Percentiles rank a stretch among this genome's conserved stretches.
Conservation (phyloP, 2,113 vertebrate species). For the Egretta garzetta region DNA sequence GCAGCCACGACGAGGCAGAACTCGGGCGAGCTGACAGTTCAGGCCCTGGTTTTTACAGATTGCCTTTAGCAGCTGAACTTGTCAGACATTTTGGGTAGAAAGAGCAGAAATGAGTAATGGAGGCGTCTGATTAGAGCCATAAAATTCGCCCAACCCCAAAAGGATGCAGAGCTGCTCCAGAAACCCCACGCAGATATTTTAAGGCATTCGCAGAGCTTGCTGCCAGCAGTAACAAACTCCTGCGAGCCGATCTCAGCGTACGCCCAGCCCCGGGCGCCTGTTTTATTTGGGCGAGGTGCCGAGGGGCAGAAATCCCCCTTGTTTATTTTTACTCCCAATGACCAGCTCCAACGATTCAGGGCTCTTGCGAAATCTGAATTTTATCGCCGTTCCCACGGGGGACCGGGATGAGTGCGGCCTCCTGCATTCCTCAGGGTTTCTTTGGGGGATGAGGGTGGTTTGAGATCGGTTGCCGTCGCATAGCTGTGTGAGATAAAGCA, state of each 20-base stretch:
- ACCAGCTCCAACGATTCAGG: background rate
- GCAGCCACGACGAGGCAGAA: background rate
- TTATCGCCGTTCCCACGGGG: accelerated
- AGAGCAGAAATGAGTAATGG: conserved; percentile 52
- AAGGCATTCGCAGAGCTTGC: background rate
- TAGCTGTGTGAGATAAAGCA: background rate
- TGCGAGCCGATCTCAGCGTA: background rate
- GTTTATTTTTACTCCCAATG: background rate
- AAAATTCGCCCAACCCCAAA: conserved; percentile 36
- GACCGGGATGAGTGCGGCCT: accelerated
- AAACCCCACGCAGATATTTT: conserved; percentile 20
- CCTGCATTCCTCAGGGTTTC: background rate
- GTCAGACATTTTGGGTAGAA: conserved; percentile 57
- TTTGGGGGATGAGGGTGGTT: background rate
- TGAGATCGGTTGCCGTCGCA: background rate
- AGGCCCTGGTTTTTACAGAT: background rate
- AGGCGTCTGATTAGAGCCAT: conserved; percentile 29
- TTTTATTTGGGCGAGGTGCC: background rate
- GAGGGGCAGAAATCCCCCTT: background rate
- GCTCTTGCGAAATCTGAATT: background rate
- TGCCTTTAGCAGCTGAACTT: conserved; percentile 23
- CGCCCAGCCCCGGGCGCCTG: background rate
- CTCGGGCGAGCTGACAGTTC: background rate
- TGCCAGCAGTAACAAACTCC: conserved; percentile 41
- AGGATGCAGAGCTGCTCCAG: background rate